Conservation (phyloP, 2,113 vertebrate species). For the Physeter macrocephalus region DNA sequence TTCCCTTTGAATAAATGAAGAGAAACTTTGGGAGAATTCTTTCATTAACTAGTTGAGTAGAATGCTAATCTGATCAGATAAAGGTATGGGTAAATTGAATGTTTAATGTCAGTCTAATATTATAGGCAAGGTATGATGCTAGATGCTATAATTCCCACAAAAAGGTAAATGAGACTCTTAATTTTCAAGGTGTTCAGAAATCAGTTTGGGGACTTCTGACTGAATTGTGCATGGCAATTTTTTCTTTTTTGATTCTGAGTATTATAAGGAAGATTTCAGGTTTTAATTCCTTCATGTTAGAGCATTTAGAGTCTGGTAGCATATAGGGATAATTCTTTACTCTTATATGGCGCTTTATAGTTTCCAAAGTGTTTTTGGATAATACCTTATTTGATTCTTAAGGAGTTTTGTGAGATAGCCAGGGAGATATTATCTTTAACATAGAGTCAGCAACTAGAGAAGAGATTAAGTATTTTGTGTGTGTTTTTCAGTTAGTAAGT, state of each 20-base stretch:
- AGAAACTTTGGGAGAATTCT: neutral
- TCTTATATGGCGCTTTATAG: neutral
- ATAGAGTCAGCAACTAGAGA: neutral
- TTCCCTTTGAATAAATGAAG: neutral
- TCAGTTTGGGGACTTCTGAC: neutral
- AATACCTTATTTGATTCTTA: constrained; percentile 24
- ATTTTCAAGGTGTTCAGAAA: neutral
- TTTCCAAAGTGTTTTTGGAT: constrained; percentile 21
- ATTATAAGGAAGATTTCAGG: neutral
- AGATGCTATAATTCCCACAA: neutral
- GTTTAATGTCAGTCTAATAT: neutral
- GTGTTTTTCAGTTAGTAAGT: neutral
- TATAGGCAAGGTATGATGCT: neutral
- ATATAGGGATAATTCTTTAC: neutral
- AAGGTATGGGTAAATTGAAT: neutral
- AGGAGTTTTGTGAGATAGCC: neutral
- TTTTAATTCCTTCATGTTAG: neutral
- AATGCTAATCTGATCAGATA: neutral
- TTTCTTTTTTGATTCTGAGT: neutral
- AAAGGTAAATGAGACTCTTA: neutral
- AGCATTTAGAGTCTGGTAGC: neutral
- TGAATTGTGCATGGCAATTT: neutral
- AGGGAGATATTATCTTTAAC: neutral
- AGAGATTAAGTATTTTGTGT: neutral
- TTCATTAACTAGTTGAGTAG: neutral